phyloP scores from a whole-genome alignment of 2,113 vertebrate genomes.

The Microtus richardsoni region DNA sequence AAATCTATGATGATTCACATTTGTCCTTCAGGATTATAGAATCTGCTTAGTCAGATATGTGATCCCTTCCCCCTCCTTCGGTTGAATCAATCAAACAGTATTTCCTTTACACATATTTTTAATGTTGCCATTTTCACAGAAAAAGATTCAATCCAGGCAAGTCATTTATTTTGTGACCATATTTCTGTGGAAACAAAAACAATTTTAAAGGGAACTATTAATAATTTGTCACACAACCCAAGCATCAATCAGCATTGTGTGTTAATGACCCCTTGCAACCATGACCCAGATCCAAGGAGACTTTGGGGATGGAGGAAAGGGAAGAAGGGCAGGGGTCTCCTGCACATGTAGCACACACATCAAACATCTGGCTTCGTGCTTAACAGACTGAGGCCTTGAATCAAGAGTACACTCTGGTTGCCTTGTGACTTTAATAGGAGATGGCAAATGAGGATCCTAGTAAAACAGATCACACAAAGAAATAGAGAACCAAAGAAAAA shows the following conservation, averaged over 20 bases:
- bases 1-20: not conserved
- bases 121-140: not conserved
- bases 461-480: not conserved
- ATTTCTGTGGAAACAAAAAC: constrained; percentile 6
- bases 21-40: not conserved
- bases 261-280: not conserved
- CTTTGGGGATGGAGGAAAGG: too few relatives aligned
- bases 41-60: not conserved
- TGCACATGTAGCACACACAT: not conserved
- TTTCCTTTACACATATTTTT: not conserved
- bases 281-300: not conserved
- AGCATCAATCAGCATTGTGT: not conserved
- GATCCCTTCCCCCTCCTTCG: not conserved
- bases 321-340: not conserved
- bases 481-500: not conserved
- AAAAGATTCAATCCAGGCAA: not conserved
- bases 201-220: not conserved
- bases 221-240: not conserved
- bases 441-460: not conserved
- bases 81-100: not conserved
- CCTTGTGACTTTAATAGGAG: not conserved
- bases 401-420: not conserved
- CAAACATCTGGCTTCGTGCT: not conserved
- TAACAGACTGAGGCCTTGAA: not conserved
- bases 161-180: not conserved